Percentiles rank a stretch among this genome's conserved stretches.
Conservation (phyloP, 2,113 vertebrate genomes). For the Chaenogobius annularis region DNA sequence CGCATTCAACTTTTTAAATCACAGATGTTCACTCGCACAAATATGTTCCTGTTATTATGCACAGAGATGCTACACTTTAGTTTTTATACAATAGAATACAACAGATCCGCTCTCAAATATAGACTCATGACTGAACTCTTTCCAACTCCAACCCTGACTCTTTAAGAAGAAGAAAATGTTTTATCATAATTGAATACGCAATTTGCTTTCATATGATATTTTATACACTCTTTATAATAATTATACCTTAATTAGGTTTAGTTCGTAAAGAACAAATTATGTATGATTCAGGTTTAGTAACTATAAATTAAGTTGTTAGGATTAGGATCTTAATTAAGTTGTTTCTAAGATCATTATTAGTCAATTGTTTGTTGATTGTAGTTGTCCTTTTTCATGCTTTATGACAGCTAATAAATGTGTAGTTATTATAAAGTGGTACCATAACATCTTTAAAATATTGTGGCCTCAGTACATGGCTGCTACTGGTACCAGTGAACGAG, state of each 20-base stretch:
- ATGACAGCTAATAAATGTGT: too few relatives aligned
- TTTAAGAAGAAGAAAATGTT: background rate
- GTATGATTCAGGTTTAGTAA: too few relatives aligned
- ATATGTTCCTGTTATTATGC: background rate
- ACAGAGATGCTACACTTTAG: background rate
- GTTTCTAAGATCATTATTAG: too few relatives aligned
- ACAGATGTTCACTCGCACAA: background rate
- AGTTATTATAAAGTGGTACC: too few relatives aligned
- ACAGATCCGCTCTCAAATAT: background rate
- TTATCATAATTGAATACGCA: background rate
- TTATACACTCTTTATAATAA: background rate
- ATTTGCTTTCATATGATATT: background rate
- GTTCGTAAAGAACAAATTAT: too few relatives aligned
- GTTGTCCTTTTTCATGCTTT: too few relatives aligned
- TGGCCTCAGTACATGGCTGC: background rate
- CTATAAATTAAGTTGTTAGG: too few relatives aligned
- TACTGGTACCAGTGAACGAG: slow-evolving; percentile 1
- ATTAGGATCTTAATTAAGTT: too few relatives aligned
- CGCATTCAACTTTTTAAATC: background rate
- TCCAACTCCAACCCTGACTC: background rate
- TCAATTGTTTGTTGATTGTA: too few relatives aligned
- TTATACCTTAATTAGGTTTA: too few relatives aligned
- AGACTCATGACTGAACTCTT: background rate
- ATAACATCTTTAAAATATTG: background rate
- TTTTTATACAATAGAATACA: background rate